Evolutionary conservation across 2,113 vertebrate species (phyloP), one percentile per base, ranked within the genome.

Genomic region (Nothobranchius furzeri): DNA sequence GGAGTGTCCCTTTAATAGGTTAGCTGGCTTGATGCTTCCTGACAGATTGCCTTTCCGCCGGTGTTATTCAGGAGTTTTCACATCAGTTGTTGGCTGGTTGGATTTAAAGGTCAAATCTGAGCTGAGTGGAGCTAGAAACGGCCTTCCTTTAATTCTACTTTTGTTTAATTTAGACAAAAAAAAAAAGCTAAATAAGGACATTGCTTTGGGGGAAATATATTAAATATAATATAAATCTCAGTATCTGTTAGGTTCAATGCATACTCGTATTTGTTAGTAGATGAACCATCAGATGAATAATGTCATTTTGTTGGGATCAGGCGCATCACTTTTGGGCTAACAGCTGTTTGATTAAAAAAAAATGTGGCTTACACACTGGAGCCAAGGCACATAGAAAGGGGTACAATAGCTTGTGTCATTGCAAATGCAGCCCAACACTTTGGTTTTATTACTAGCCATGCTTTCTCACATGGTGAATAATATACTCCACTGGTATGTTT

Each of bases 91-190:
- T 79, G 77, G 73, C 71, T 79, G 70, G 78, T 79, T 65, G 61
- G 48, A 77, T 67, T 57, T 57, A 90, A 88, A 90, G 85, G 88
- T 88, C 85, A 87, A 47, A 81, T 73, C 14, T 79, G 72, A 87
- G 70, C 70, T 20, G 66, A 70, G 60, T 68, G 74, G 42, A 51
- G 70, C 61, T 58, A 54, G 25, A 80, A 49, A 55, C 35, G 43
- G 60, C 37, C 51, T 56, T 45, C 58, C 43, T 75, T 64, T 73
- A 40, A 12, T 54, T 54, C 9, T 52, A 15, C 5, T 60, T 75
- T 67, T 60, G 45, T 75, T 77, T 20, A 60, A 70, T 45, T 73
- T 24, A 52, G 45, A 68, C 45, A 36, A 55, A 61, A 61, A 55
- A 61, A 61, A 70, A 68, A 81, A 11, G 25, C 60, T 55, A 60